Base-by-base conservation (phyloP, 2,113 vertebrate species). In the Oryzias woworae region DNA sequence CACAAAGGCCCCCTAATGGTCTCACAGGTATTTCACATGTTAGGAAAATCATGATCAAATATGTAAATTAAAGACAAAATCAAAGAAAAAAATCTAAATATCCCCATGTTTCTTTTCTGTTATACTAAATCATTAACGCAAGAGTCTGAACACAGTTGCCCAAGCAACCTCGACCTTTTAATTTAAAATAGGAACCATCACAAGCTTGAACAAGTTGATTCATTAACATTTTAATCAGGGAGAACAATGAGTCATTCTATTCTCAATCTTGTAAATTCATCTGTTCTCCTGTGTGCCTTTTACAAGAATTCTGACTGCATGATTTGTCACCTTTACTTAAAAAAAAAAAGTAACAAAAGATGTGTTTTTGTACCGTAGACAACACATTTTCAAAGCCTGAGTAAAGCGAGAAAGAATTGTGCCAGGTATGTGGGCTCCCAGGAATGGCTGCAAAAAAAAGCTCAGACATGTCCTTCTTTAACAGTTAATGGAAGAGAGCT, bases 381-480 rank as follows among this genome's bases (percentile, higher is more conserved):
- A 20, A 20, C 5, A 14, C 1, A 53, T 20, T 26, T 66, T 49
- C 6, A 50, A n/a, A 41, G 48, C 22, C 28, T 42, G 54, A 49
- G 42, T 7, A 14, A 41, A 2, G 22, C 48, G n/a, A 17, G 26
- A 56, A 18, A 63, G 10, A n/a, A 10, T 45, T 53, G 90, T 84
- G 96, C 95, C 94, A 97, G 83, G 81, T 98, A 97, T 56, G 10
- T 36, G 31, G 8, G 31, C 8, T 36, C 31, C 31, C 8, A 36
- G 31, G 8, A 36, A 36, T 36, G 31, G 12, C 31, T 12, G 31
- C 31, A 36, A 36, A 36, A 36, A 48, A 16, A 17, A 47, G 45
- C 77, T 97, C 96, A 89, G 95, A 98, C 95, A 97, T 98, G 85
- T 97, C 95, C 65, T 97, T 95, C 77, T 96, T 96, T 59, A 95